Conservation (phyloP, 2,113 vertebrate genomes). For the Psittacula cyanocephala region DNA sequence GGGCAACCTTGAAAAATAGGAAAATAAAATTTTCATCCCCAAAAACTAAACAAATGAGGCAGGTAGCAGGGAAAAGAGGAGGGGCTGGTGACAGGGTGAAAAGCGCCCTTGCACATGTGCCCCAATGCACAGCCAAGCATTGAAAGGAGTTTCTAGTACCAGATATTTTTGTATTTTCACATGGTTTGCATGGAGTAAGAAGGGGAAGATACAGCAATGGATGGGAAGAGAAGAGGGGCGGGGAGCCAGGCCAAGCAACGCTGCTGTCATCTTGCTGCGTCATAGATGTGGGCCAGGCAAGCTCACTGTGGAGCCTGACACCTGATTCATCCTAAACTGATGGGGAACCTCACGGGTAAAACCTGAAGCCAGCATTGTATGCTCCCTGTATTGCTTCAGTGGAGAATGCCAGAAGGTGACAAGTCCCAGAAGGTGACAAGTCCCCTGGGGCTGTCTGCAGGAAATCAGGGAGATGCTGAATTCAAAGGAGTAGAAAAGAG, state of each 20-base stretch:
- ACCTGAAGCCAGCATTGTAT: background rate
- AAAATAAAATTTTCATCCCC: background rate
- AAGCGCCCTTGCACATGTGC: fast-evolving
- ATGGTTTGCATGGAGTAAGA: background rate
- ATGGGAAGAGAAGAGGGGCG: background rate
- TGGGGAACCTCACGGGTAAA: background rate
- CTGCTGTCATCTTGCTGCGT: background rate
- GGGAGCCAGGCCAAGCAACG: background rate
- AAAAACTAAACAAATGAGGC: background rate
- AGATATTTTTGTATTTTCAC: background rate
- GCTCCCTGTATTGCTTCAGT: background rate
- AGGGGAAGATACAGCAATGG: background rate
- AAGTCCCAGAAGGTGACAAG: fast-evolving
- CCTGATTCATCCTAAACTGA: fast-evolving
- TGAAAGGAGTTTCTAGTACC: background rate
- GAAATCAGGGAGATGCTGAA: background rate
- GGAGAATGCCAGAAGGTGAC: background rate
- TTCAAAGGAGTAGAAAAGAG: background rate
- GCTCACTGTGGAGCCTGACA: background rate
- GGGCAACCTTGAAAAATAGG: background rate
- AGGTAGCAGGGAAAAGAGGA: background rate
- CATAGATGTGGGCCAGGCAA: background rate
- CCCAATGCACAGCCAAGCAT: background rate
- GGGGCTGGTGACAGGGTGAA: background rate
- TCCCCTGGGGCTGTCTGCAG: background rate